Percentiles rank a stretch among this genome's conserved stretches.
Evolutionary conservation across 2,113 vertebrate species (phyloP).

Genomic region (Cyanistes caeruleus): DNA sequence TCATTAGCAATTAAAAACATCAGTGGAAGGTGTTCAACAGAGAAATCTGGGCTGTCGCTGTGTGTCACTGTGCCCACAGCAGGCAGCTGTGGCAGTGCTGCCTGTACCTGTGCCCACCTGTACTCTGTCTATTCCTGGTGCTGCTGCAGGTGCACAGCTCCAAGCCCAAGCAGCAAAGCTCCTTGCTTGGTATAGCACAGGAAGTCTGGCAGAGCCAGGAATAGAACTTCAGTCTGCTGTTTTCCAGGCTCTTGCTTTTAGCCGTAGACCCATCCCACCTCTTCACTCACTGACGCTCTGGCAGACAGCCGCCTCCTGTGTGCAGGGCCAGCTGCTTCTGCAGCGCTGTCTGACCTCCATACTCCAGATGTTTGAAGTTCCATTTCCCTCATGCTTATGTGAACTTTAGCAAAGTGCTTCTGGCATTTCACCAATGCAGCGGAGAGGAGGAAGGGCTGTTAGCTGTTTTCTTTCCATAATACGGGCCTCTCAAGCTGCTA

Average conservation of each 20-base stretch:
- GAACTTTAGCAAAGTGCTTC: conserved; percentile 45
- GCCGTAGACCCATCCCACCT: not conserved
- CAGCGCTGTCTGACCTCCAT: conserved; percentile 21
- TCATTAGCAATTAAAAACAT: not conserved
- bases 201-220: conserved; percentile 30
- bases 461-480: not conserved
- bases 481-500: not conserved
- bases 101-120: not conserved
- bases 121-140: not conserved
- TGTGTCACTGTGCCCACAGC: not conserved
- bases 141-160: not conserved
- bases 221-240: conserved; percentile 21
- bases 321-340: conserved; percentile 49
- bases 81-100: not conserved
- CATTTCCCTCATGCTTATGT: conserved; percentile 37
- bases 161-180: not conserved
- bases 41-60: not conserved
- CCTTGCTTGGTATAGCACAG: not conserved
- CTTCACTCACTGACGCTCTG: not conserved
- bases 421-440: conserved; percentile 44
- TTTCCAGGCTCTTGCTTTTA: not conserved
- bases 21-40: not conserved
- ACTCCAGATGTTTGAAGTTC: conserved; percentile 65
- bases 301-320: not conserved
- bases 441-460: not conserved